Percentiles rank a stretch among this genome's conserved stretches.
Conservation (phyloP, 1,140 invertebrate genomes). For the Geopemphigus sp. region DNA sequence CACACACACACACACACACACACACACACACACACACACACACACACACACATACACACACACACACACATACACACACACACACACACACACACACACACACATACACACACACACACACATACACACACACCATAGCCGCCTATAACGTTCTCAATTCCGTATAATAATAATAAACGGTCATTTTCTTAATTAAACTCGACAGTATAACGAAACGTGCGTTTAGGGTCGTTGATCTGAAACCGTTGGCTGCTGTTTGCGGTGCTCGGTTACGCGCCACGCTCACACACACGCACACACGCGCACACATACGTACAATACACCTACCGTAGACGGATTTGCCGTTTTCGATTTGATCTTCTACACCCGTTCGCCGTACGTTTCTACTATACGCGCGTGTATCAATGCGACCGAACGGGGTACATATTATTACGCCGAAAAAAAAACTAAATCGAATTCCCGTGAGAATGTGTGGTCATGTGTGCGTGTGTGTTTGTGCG, state of each 20-base stretch:
- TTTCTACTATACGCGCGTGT: no score
- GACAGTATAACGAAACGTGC: slow-evolving; percentile 43
- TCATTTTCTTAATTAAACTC: slow-evolving; percentile 47
- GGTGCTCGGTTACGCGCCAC: no score
- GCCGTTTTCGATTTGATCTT: slow-evolving; percentile 31
- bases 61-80: no score
- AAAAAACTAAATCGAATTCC: not conserved
- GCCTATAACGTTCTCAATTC: slow-evolving; percentile 28
- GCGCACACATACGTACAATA: not conserved
- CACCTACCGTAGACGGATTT: not conserved
- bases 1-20: no score
- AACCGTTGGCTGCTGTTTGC: not conserved
- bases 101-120: no score
- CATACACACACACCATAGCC: no score
- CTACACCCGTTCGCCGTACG: no score
- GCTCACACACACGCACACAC: not conserved
- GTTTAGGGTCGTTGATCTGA: slow-evolving; percentile 34
- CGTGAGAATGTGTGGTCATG: slow-evolving; percentile 4
- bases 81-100: no score
- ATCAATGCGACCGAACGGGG: not conserved
- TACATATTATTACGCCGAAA: no score
- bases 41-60: no score
- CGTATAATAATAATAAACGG: slow-evolving; percentile 35
- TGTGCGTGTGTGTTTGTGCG: no score
- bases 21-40: no score